Evolutionary conservation across 2,113 vertebrate genomes (phyloP), one percentile per base, ranked within the genome.

Genomic region (Triplophysa dalaica): DNA sequence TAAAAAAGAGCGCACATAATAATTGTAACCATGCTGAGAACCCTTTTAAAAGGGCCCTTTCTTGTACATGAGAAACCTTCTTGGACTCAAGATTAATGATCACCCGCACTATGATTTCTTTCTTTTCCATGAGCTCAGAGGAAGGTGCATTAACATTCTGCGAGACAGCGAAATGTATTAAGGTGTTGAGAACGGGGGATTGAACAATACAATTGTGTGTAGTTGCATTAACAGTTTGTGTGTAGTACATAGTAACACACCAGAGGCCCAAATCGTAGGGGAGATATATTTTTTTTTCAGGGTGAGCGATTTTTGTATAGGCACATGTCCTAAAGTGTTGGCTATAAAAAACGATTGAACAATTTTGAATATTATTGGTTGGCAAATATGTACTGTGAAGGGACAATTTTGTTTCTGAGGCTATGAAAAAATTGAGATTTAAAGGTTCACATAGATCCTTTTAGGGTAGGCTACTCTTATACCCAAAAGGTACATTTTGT

Each of bases 71-170:
- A 62, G 61, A 75, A 52, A 75, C 48, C 78, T 87, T 87, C 87
- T 87, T 81, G 84, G 78, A 61, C 82, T 83, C 17, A 12, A 77
- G 79, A 82, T 87, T 88, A 86, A 88, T 86, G 85, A 84, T 84
- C 68, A 54, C 87, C 38, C 19, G 19, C 54, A 19, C 17, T 21
- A 58, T 58, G 54, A 58, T 58, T n/a, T 62, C 64, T 76, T 66
- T 26, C 66, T 77, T 58, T 68, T 56, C 74, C 60, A 29, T 50
- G 64, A 68, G 67, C 12, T 16, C 26, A 26, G 56, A 56, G 73
- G 22, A 78, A 43, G 65, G 38, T 33, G 54, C 50, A n/a, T 75
- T 75, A 81, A 60, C 72, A 50, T 80, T 77, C 61, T 79, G 75
- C 17, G 21, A 41, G 45, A 52, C 76, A 79, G 38, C 65, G 64